Conservation (phyloP, 2,888 invertebrate genomes). For the Cylloceria caligata region DNA sequence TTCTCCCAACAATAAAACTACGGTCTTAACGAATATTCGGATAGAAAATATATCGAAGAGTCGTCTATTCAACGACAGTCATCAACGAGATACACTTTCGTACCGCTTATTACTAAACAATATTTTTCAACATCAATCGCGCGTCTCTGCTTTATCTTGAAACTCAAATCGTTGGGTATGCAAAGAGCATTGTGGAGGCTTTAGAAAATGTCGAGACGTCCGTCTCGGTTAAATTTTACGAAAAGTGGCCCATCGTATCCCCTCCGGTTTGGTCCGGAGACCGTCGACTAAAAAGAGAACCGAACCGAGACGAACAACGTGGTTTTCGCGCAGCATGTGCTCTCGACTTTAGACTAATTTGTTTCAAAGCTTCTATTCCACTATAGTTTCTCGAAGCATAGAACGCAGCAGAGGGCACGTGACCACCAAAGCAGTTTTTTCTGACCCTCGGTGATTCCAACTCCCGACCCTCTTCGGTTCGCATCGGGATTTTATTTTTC, state of each 20-base stretch:
- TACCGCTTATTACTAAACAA: background rate
- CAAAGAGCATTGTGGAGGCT: too few relatives aligned
- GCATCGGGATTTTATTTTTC: slow-evolving; percentile 50
- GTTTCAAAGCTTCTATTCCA: slow-evolving; percentile 23
- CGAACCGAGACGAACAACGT: slow-evolving; percentile 7
- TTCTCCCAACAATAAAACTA: background rate
- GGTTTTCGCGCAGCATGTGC: slow-evolving; percentile 18
- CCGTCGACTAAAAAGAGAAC: slow-evolving; percentile 23
- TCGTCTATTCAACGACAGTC: too few relatives aligned
- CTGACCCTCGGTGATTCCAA: slow-evolving; percentile 40
- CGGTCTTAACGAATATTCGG: background rate
- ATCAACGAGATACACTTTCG: too few relatives aligned
- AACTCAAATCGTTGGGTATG: background rate
- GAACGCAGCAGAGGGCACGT: slow-evolving; percentile 33
- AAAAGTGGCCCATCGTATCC: slow-evolving; percentile 32
- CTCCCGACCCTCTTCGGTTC: slow-evolving; percentile 7
- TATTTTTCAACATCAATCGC: background rate
- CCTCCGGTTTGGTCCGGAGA: slow-evolving; percentile 26
- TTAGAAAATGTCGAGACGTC: slow-evolving; percentile 6
- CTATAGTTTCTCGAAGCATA: background rate
- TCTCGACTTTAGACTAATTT: slow-evolving; percentile 29
- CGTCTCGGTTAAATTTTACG: background rate
- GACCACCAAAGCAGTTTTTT: slow-evolving; percentile 4
- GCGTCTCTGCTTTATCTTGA: slow-evolving; percentile 7
- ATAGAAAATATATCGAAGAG: background rate